Evolutionary conservation across 2,888 invertebrate genomes (phyloP).

Genomic region (Idaea biselata): DNA sequence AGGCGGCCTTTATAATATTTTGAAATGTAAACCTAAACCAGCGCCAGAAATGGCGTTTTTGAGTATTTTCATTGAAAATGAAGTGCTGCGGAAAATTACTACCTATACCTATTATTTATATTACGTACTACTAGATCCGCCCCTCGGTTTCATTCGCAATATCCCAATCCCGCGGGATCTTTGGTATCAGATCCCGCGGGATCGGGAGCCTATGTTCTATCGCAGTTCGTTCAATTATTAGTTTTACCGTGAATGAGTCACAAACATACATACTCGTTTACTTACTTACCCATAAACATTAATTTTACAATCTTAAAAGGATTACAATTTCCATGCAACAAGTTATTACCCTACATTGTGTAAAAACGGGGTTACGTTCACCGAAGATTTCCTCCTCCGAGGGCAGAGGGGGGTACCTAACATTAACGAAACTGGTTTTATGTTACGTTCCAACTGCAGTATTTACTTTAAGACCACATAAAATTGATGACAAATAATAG

Average conservation of each 20-base stretch:
- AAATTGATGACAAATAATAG: constrained; percentile 81
- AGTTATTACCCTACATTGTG: constrained; percentile 19
- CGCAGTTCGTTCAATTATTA: too few relatives aligned
- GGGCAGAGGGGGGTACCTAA: constrained; percentile 11
- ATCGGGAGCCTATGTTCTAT: too few relatives aligned
- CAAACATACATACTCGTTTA: neutral
- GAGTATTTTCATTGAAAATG: neutral
- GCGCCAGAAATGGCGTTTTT: neutral
- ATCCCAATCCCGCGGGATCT: too few relatives aligned
- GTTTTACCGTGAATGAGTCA: neutral
- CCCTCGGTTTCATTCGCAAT: too few relatives aligned
- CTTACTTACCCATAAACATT: too few relatives aligned
- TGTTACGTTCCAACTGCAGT: constrained; percentile 46
- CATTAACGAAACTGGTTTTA: constrained; percentile 36
- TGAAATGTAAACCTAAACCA: neutral
- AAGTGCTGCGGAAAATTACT: too few relatives aligned
- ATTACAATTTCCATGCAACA: constrained; percentile 2
- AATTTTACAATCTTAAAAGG: too few relatives aligned
- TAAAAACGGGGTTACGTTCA: constrained; percentile 21
- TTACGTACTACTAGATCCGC: too few relatives aligned
- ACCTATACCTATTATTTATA: too few relatives aligned
- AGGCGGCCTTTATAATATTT: too few relatives aligned
- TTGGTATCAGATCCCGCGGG: too few relatives aligned
- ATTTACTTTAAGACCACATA: constrained; percentile 74
- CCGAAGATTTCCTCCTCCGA: constrained; percentile 14